These are phyloP conservation scores for Choristoneura rosaceana DNA, from an alignment of 2,888 invertebrate genomes.

Conservation along the genomic window DNA sequence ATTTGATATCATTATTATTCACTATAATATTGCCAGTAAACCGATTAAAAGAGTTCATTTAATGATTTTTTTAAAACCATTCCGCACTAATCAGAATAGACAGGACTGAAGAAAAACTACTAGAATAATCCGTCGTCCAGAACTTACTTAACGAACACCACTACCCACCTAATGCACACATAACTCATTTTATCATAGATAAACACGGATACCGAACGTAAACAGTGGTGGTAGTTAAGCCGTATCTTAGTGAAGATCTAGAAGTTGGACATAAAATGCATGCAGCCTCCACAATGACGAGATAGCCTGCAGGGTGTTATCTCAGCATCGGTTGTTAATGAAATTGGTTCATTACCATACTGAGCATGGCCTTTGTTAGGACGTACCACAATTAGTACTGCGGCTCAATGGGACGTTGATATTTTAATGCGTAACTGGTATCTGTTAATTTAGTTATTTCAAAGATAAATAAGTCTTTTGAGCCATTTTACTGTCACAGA, in stretches of 20 bases:
- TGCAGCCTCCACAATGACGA: slow-evolving; percentile 55
- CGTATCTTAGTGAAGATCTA: slow-evolving; percentile 56
- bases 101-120: not conserved
- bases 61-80: too few relatives aligned
- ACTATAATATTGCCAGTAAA: too few relatives aligned
- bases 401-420: slow-evolving; percentile 10
- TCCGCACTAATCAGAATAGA: not conserved
- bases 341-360: slow-evolving; percentile 67
- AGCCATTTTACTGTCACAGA: not conserved
- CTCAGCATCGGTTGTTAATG: slow-evolving; percentile 63
- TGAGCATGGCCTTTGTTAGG: slow-evolving; percentile 39
- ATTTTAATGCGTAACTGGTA: slow-evolving; percentile 9
- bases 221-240: slow-evolving; percentile 42
- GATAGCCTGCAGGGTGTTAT: slow-evolving; percentile 55
- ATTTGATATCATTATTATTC: too few relatives aligned
- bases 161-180: not conserved
- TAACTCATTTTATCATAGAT: slow-evolving; percentile 17
- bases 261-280: slow-evolving; percentile 56
- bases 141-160: not conserved
- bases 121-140: not conserved
- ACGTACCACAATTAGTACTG: slow-evolving; percentile 29
- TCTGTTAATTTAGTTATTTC: not conserved
- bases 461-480: not conserved
- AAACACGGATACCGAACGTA: slow-evolving; percentile 36
- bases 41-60: too few relatives aligned